Evolutionary conservation across 2,113 vertebrate species (phyloP).

Genomic region (Melanostigma gelatinosum): DNA sequence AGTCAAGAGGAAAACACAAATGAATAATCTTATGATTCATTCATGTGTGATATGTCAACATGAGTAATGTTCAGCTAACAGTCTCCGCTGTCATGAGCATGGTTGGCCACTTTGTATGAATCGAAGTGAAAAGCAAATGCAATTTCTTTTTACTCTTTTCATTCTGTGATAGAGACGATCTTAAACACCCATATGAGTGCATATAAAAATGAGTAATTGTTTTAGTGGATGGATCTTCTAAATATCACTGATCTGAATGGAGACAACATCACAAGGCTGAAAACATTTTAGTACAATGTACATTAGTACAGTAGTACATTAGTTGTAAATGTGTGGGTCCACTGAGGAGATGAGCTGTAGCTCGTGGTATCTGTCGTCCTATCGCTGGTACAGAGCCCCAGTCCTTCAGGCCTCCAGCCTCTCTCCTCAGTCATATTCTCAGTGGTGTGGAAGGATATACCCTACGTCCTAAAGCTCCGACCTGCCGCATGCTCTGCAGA

Average conservation of each 20-base stretch:
- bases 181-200: constrained; percentile 26
- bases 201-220: constrained; percentile 34
- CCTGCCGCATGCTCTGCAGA: constrained; percentile 64
- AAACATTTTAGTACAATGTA: constrained; percentile 16
- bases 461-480: constrained; percentile 79
- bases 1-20: constrained; percentile 26
- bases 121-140: constrained; percentile 25
- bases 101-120: neutral
- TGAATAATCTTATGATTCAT: constrained; percentile 23
- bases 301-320: no score
- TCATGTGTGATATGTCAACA: constrained; percentile 18
- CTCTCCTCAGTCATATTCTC: constrained; percentile 71
- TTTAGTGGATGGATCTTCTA: constrained; percentile 5
- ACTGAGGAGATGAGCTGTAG: constrained; percentile 14
- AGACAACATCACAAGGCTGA: constrained; percentile 20
- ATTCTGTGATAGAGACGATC: constrained; percentile 24
- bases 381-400: constrained; percentile 21
- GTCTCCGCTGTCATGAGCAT: constrained; percentile 4
- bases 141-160: constrained; percentile 19
- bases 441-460: constrained; percentile 81
- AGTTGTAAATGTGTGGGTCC: neutral
- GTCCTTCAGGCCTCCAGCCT: constrained; percentile 25
- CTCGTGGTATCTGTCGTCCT: constrained; percentile 20
- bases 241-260: constrained; percentile 9
- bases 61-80: constrained; percentile 35